Conservation (phyloP, 2,888 invertebrate genomes). For the Callosobruchus maculatus region DNA sequence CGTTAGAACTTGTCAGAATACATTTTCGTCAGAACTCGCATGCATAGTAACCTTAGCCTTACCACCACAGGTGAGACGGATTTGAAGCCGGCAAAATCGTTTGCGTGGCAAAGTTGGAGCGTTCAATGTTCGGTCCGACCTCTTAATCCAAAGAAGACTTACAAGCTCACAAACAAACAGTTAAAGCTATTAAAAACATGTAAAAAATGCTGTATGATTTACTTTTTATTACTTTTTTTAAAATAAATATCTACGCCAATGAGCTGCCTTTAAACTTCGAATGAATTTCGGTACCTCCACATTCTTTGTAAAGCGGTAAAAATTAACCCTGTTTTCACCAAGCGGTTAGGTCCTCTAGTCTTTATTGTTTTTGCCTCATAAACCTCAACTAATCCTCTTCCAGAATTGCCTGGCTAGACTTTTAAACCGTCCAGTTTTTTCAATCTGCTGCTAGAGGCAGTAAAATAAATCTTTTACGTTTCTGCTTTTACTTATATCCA, state of each 20-base stretch:
- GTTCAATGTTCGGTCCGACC: no score
- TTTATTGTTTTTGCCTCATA: not conserved
- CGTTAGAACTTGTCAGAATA: no score
- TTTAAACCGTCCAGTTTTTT: not conserved
- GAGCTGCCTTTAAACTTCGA: not conserved
- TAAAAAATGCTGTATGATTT: no score
- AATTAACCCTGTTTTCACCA: not conserved
- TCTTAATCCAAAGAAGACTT: no score
- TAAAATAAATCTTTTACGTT: not conserved
- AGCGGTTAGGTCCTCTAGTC: not conserved
- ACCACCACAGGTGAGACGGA: no score
- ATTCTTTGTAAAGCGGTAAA: not conserved
- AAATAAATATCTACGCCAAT: not conserved
- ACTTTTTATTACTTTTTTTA: no score
- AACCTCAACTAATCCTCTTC: not conserved
- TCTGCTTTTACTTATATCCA: not conserved
- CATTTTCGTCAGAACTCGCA: no score
- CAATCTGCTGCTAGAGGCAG: not conserved
- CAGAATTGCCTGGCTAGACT: not conserved
- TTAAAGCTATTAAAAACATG: no score
- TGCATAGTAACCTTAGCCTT: no score
- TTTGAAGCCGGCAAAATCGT: no score
- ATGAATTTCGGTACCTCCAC: not conserved
- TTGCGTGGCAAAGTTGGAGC: no score
- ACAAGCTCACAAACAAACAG: no score